These are phyloP conservation scores for Odocoileus virginianus DNA, from an alignment of 2,113 vertebrate species.

Conservation along the genomic window DNA sequence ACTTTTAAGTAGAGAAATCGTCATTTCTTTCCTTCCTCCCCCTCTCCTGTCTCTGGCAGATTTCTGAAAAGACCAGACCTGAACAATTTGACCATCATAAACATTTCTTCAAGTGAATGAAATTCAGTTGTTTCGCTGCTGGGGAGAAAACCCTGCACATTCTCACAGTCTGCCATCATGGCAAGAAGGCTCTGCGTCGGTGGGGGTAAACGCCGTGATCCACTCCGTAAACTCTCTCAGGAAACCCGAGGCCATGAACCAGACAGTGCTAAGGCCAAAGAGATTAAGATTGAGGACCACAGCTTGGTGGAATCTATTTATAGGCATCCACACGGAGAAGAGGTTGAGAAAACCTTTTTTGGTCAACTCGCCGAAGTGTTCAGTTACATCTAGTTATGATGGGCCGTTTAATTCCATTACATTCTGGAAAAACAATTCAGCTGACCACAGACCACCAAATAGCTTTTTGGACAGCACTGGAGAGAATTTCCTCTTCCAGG, in stretches of 20 bases:
- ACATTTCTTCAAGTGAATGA: background rate
- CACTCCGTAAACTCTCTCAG: background rate
- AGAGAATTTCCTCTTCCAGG: background rate
- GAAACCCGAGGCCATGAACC: background rate
- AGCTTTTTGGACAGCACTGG: background rate
- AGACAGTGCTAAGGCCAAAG: background rate
- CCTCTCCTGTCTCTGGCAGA: background rate
- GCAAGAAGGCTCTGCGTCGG: rapidly evolving
- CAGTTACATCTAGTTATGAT: background rate
- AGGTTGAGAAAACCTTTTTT: background rate
- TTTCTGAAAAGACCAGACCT: background rate
- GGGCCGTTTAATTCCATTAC: background rate
- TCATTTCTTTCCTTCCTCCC: background rate
- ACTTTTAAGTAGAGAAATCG: background rate
- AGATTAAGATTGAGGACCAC: background rate
- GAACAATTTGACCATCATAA: background rate
- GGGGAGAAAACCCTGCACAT: background rate
- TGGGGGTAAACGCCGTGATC: rapidly evolving
- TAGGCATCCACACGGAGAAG: background rate
- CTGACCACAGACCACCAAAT: background rate
- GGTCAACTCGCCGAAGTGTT: background rate
- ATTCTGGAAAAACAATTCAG: background rate
- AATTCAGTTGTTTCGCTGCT: background rate
- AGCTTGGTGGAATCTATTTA: background rate
- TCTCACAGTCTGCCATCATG: rapidly evolving